phyloP scores from a whole-genome alignment of 2,113 vertebrate genomes.

The Noctilio leporinus region DNA sequence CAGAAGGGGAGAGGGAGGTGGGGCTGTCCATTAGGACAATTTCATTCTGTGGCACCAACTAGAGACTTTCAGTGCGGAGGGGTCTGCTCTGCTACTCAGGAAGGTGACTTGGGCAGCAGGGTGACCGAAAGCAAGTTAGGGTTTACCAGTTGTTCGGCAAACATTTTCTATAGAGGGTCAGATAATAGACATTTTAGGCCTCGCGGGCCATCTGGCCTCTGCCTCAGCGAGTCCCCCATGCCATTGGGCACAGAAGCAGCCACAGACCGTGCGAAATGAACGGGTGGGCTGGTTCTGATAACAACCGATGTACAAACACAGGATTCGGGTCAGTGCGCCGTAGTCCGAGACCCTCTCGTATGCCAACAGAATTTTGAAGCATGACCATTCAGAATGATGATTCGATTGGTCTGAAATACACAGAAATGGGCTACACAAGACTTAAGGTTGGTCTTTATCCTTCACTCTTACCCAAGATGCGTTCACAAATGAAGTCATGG shows the following conservation, averaged over 20 bases:
- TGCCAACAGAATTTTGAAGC: neutral
- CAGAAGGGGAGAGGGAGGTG: neutral
- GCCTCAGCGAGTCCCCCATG: neutral
- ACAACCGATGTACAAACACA: neutral
- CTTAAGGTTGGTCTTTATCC: neutral
- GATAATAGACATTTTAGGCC: neutral
- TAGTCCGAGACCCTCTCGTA: neutral
- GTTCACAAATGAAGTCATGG: neutral
- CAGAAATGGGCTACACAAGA: neutral
- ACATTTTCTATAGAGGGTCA: neutral
- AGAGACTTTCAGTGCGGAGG: neutral
- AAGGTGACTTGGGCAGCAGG: neutral
- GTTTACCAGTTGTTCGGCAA: neutral
- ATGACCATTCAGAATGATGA: neutral
- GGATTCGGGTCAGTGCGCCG: neutral
- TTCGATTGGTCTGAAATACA: neutral
- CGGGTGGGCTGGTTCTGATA: rapidly evolving
- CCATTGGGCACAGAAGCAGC: neutral
- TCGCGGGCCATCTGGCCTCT: neutral
- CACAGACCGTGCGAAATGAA: no score
- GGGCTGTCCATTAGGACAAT: neutral
- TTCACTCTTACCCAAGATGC: neutral
- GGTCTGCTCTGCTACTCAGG: neutral
- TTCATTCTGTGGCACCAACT: neutral
- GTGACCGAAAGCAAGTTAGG: neutral